phyloP scores from a whole-genome alignment of 1,140 invertebrate species.

The Procambarus virginalis region DNA sequence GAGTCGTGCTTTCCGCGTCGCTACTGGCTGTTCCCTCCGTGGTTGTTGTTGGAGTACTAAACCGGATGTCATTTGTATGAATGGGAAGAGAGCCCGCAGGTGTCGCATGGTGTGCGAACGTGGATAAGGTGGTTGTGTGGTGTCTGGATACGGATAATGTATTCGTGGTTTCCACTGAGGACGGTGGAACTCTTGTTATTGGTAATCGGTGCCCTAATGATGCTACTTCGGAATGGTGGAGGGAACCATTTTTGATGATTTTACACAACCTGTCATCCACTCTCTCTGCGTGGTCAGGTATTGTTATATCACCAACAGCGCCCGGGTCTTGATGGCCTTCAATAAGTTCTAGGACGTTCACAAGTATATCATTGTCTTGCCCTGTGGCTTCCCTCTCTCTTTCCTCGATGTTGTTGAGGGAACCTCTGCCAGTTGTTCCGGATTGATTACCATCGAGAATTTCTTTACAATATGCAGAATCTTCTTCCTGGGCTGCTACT shows the following conservation, averaged over 20 bases:
- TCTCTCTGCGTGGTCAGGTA: not conserved
- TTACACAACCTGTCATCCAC: not conserved
- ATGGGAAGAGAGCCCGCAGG: too few species aligned
- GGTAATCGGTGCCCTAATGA: not conserved
- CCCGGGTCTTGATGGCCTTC: not conserved
- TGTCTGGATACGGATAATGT: too few species aligned
- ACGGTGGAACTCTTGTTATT: not conserved
- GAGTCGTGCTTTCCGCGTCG: not conserved
- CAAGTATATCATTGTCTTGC: not conserved
- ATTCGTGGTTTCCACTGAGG: too few species aligned
- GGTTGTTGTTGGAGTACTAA: too few species aligned
- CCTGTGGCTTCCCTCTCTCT: not conserved
- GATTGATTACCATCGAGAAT: not conserved
- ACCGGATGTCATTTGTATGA: too few species aligned
- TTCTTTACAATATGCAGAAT: too few species aligned
- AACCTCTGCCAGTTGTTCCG: not conserved
- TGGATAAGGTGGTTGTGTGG: too few species aligned
- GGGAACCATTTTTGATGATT: not conserved
- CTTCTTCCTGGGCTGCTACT: too few species aligned
- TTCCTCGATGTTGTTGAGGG: not conserved
- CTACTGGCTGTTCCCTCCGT: not conserved
- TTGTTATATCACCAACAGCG: not conserved
- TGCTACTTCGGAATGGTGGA: not conserved
- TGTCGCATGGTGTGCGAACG: too few species aligned
- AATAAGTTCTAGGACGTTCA: not conserved